These are phyloP conservation scores for Chelonia mydas DNA, from an alignment of 2,797 vertebrate species.

Conservation along the genomic window DNA sequence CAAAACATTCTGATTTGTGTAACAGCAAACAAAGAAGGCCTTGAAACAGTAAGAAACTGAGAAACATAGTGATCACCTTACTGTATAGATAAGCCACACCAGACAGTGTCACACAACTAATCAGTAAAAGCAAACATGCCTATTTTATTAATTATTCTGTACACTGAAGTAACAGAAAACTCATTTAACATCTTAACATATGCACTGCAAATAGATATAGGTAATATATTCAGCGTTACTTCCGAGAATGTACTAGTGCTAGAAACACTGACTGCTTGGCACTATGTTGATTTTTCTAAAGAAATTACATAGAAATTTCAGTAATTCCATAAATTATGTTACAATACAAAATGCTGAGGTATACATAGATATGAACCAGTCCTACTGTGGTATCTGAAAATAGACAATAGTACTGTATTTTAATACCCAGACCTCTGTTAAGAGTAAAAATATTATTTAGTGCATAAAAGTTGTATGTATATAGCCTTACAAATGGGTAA, in stretches of 20 bases:
- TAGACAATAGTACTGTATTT: not conserved
- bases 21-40: not conserved
- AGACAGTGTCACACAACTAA: not conserved
- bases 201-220: not conserved
- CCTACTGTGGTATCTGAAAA: not conserved
- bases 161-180: not conserved
- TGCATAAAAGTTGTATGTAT: not conserved
- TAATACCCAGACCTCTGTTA: not conserved
- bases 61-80: not conserved
- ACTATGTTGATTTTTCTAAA: not conserved
- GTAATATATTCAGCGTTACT: not conserved
- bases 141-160: not conserved
- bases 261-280: not conserved
- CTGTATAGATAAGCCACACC: not conserved
- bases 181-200: not conserved
- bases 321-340: not conserved
- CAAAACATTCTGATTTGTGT: not conserved
- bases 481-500: not conserved
- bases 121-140: not conserved
- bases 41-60: not conserved
- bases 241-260: not conserved
- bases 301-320: not conserved
- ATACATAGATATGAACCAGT: not conserved
- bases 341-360: not conserved
- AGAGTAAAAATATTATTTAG: not conserved